Evolutionary conservation across 1,140 invertebrate species (phyloP).

Genomic region (Cryptotermes secundus): DNA sequence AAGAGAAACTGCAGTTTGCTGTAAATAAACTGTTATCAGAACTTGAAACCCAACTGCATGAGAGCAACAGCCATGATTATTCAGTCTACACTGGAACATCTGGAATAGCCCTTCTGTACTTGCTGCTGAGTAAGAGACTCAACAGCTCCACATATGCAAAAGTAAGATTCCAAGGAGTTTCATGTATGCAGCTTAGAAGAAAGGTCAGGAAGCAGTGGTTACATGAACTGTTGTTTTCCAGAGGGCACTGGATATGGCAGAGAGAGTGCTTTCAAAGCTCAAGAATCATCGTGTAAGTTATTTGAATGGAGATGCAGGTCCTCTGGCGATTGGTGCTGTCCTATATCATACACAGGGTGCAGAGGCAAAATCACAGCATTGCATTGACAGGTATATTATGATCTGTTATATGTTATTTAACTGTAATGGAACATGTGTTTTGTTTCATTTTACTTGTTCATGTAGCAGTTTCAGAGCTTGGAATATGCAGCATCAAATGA

Average conservation of each 20-base stretch:
- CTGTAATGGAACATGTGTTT: too few relatives aligned
- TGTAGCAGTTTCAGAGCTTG: too few relatives aligned
- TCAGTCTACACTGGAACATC: constrained; percentile 48
- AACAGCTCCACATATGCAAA: not conserved
- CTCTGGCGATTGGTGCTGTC: constrained; percentile 36
- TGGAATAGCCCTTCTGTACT: constrained; percentile 50
- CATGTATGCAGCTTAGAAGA: not conserved
- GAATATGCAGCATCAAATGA: too few relatives aligned
- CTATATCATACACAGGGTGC: constrained; percentile 28
- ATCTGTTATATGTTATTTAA: not conserved
- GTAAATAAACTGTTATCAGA: not conserved
- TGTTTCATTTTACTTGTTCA: too few relatives aligned
- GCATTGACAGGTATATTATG: not conserved
- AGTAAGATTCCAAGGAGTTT: not conserved
- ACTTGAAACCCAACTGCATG: not conserved
- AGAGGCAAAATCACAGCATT: not conserved
- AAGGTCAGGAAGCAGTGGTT: not conserved
- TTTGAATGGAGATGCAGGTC: constrained; percentile 37
- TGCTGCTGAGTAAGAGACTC: not conserved
- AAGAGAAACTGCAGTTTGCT: not conserved
- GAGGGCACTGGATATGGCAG: constrained; percentile 34
- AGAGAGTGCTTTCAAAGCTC: constrained; percentile 29
- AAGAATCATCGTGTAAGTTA: constrained; percentile 35
- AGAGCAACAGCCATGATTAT: constrained; percentile 39
- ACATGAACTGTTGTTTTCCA: constrained; percentile 17